Conservation (phyloP, 2,797 vertebrate genomes). For the Dryobates pubescens region DNA sequence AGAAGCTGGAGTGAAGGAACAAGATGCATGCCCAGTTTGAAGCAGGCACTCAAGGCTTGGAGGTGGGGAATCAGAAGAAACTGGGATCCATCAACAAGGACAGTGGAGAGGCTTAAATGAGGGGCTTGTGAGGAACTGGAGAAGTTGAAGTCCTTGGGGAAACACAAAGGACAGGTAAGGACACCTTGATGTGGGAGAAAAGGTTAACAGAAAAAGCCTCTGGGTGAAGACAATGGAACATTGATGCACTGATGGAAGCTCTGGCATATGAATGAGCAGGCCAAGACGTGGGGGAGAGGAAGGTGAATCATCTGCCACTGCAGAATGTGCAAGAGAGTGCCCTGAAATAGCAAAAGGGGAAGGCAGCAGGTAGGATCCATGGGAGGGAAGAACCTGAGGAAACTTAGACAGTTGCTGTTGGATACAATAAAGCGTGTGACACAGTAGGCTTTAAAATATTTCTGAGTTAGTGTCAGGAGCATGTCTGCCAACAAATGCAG, state of each 20-base stretch:
- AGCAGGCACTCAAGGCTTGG: neutral
- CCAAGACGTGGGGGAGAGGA: neutral
- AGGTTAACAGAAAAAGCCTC: neutral
- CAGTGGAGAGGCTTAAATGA: neutral
- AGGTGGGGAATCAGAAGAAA: neutral
- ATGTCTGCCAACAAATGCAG: conserved; percentile 48
- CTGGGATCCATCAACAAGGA: rapidly evolving
- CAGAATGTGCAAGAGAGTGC: neutral
- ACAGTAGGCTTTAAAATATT: neutral
- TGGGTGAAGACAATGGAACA: neutral
- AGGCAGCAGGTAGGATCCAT: neutral
- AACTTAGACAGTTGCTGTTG: neutral
- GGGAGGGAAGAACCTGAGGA: neutral
- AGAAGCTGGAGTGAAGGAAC: neutral
- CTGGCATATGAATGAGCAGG: neutral
- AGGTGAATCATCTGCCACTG: neutral
- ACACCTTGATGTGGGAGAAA: neutral
- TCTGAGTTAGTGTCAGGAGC: conserved; percentile 34
- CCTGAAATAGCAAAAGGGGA: neutral
- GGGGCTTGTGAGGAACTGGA: neutral
- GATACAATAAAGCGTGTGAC: neutral
- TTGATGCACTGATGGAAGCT: neutral
- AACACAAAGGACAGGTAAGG: neutral
- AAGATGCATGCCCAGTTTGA: neutral
- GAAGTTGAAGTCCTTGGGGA: neutral